Evolutionary conservation across 2,113 vertebrate genomes (phyloP).

Genomic region (Xenopus tropicalis): UCB_Xtro_10.0 CM004448.2:39491501-39492000

Average conservation of each 20-base stretch:
- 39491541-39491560: conserved; percentile 76
- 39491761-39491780: conserved; percentile 94
- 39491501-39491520: conserved; percentile 77
- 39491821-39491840: conserved; percentile 74
- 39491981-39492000: no score
- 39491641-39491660: conserved; percentile 81
- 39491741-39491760: conserved; percentile 73
- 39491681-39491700: conserved; percentile 78
- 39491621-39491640: conserved; percentile 80
- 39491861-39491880: conserved; percentile 97
- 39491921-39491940: conserved; percentile 83
- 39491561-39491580: conserved; percentile 70
- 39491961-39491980: no score
- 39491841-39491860: conserved; percentile 92
- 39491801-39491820: conserved; percentile 50
- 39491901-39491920: conserved; percentile 83
- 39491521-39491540: conserved; percentile 74
- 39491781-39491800: conserved; percentile 92
- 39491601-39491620: conserved; percentile 84
- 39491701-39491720: conserved; percentile 77
- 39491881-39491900: conserved; percentile 96
- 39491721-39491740: conserved; percentile 77
- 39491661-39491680: conserved; percentile 76
- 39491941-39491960: conserved; percentile 67
- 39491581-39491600: conserved; percentile 81